These are phyloP conservation scores for Bimastos eiseni DNA, from an alignment of 2,888 invertebrate species.

Conservation along the genomic window DNA sequence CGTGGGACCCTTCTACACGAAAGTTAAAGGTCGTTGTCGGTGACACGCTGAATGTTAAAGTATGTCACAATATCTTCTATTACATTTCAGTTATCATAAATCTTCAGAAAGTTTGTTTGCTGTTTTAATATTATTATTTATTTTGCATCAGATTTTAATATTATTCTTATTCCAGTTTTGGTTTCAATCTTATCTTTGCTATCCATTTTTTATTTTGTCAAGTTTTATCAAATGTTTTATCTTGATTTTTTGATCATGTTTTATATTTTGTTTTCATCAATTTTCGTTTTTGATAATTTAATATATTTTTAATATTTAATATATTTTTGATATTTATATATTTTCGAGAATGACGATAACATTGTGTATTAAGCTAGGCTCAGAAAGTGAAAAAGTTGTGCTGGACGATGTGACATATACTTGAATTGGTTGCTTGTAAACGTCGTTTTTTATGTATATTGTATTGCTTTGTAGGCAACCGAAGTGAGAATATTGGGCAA, in stretches of 20 bases:
- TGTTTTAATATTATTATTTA: background rate
- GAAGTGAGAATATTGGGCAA: conserved; percentile 61
- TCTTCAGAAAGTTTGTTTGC: no score
- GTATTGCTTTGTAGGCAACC: conserved; percentile 55
- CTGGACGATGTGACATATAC: background rate
- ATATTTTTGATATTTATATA: background rate
- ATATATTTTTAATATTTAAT: background rate
- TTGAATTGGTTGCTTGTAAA: background rate
- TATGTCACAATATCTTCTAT: conserved; percentile 46
- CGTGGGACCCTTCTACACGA: conserved; percentile 62
- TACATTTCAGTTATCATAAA: background rate
- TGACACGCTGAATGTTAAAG: conserved; percentile 66
- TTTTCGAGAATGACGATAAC: background rate
- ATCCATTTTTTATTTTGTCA: background rate
- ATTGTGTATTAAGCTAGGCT: background rate
- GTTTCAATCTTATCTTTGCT: background rate
- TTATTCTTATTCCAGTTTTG: background rate
- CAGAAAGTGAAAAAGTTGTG: background rate
- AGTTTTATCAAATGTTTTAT: no score
- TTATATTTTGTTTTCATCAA: background rate
- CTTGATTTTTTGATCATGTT: no score
- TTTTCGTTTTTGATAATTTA: background rate
- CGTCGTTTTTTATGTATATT: background rate
- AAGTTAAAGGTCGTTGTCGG: conserved; percentile 64
- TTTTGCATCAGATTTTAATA: background rate